Base-by-base conservation (phyloP, 1,140 invertebrate genomes). In the Octopus sinensis region DNA sequence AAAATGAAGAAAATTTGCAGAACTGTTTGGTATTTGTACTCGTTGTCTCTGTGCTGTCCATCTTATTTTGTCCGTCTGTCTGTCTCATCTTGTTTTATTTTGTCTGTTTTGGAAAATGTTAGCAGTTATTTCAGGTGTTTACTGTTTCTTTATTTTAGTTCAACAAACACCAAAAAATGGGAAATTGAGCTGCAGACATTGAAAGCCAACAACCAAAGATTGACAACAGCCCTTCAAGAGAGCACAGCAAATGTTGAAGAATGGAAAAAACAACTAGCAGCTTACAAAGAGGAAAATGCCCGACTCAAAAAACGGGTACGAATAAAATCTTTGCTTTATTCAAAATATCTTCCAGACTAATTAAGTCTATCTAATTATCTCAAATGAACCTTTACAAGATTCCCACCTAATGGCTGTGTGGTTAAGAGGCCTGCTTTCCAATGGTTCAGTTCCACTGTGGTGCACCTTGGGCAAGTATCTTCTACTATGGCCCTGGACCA, bases 161-260 rank as follows among this genome's bases (percentile, higher is more conserved):
- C 96, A 79, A 95, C 96, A 52, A 98, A 98, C 92, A 96, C 96
- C 4, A 98, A 98, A 91, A 98, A 99, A 90, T 99, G 97, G 97
- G 97, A 99, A 93, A 94, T 98, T 78, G 97, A 99, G 92, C 91
- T 99, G 84, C 95, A 96, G 82, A 98, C 97, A 7, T 92, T 99
- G 84, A 98, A 98, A 92, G 98, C 96, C 86, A 98, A 98, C 90
- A 99, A 99, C 91, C 93, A 95, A 17, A 93, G 97, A 86, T 92
- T 99, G 86, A 98, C 97, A 9, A 96, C 96, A 87, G 97, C 97
- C 10, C 92, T 99, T 78, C 97, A 99, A 91, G 97, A 99, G 91
- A 97, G 96, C 84, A 98, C 96, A 53, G 95, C 96, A 71, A 99
- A 99, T 92, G 97, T 99, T 7, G 97, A 99, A 87, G 97, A 98